Evolutionary conservation across 92 coral and sea anemone species (phyloP).

Genomic region (Chrysogorgia sp.): DNA sequence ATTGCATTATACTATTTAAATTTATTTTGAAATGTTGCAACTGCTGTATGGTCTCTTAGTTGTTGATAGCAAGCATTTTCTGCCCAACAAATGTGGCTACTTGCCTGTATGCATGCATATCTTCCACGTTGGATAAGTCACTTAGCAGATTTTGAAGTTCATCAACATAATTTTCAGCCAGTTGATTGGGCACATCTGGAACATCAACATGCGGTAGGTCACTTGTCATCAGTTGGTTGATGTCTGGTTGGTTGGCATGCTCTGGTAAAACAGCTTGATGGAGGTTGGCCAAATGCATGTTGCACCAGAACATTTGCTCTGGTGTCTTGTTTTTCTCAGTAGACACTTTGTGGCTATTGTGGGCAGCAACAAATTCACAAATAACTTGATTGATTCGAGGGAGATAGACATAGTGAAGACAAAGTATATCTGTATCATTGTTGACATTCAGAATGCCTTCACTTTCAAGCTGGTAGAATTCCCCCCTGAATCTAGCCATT

Average conservation of each 20-base stretch:
- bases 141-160: background rate
- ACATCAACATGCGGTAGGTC: conserved; percentile 7
- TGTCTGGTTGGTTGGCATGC: background rate
- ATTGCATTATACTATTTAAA: too few species aligned
- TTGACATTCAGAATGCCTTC: too few species aligned
- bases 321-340: conserved; percentile 52
- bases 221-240: background rate
- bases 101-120: background rate
- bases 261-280: background rate
- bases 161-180: background rate
- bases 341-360: too few species aligned
- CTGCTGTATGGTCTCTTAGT: too few species aligned
- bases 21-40: too few species aligned
- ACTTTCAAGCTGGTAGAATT: too few species aligned
- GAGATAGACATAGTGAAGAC: conserved; percentile 57
- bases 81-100: background rate
- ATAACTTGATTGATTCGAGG: conserved; percentile 56
- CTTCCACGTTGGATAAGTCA: background rate
- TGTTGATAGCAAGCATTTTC: conserved; percentile 11
- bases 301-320: conserved; percentile 57
- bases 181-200: background rate
- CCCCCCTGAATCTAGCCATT: too few species aligned
- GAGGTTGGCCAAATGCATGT: conserved; percentile 45
- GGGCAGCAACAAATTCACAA: too few species aligned
- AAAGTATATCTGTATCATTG: too few species aligned